These are phyloP conservation scores for Aphidius colemani DNA, from an alignment of 2,888 invertebrate species.

Conservation along the genomic window DNA sequence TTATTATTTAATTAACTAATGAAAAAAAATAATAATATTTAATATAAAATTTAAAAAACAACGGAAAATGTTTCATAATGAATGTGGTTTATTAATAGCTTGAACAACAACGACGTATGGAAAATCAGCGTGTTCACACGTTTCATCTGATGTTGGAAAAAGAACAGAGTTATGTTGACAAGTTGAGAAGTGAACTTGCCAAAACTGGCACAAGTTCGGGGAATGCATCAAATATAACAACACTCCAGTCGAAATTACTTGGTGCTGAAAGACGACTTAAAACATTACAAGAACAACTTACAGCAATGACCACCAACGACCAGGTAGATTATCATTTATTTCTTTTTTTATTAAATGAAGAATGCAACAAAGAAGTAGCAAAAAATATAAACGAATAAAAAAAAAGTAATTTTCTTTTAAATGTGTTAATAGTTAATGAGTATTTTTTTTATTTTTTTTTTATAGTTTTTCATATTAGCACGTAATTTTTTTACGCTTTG, in stretches of 20 bases:
- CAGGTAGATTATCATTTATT: slow-evolving; percentile 42
- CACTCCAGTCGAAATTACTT: slow-evolving; percentile 62
- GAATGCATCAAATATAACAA: slow-evolving; percentile 52
- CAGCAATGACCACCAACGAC: slow-evolving; percentile 51
- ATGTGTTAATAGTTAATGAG: too few species aligned
- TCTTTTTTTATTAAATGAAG: background rate
- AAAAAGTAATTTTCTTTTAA: too few species aligned
- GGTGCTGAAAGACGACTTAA: slow-evolving; percentile 68
- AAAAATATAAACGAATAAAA: background rate
- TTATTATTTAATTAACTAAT: slow-evolving; percentile 5
- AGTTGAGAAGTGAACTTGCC: slow-evolving; percentile 72
- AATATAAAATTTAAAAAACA: too few species aligned
- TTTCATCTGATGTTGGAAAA: slow-evolving; percentile 88
- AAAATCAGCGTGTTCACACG: slow-evolving; percentile 81
- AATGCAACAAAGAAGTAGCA: too few species aligned
- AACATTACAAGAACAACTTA: slow-evolving; percentile 66
- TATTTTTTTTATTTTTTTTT: background rate
- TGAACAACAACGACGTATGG: slow-evolving; percentile 83
- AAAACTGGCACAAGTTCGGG: slow-evolving; percentile 60
- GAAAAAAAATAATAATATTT: background rate
- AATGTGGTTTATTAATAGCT: slow-evolving; percentile 64
- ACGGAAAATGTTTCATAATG: background rate
- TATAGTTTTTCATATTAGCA: slow-evolving; percentile 14
- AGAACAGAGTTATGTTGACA: slow-evolving; percentile 81
- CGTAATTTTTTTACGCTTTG: background rate